phyloP scores from a whole-genome alignment of 2,888 invertebrate species.

The Orthosia gothica region DNA sequence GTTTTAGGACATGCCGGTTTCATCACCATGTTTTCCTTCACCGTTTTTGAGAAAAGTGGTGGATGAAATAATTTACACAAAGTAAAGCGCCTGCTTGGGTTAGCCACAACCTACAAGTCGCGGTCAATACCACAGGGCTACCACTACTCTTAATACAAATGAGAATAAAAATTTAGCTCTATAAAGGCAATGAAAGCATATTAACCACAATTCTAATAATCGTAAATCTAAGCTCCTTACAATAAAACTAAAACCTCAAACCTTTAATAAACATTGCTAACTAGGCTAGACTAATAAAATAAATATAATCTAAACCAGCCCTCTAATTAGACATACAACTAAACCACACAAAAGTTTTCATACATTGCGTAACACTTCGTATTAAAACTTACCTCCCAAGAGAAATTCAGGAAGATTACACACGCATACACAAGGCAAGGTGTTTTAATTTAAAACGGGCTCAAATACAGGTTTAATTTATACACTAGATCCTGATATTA shows the following conservation, averaged over 20 bases:
- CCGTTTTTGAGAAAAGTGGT: too few species aligned
- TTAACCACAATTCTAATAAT: not conserved
- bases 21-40: too few species aligned
- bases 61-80: too few species aligned
- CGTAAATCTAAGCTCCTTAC: not conserved
- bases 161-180: not conserved
- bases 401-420: constrained; percentile 56
- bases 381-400: constrained; percentile 39
- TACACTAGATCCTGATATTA: constrained; percentile 45
- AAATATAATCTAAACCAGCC: constrained; percentile 14
- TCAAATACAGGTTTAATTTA: constrained; percentile 53
- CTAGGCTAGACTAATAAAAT: not conserved
- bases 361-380: not conserved
- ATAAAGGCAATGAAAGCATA: too few species aligned
- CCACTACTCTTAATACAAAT: too few species aligned
- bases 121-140: too few species aligned
- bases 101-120: too few species aligned
- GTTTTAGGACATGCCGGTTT: too few species aligned
- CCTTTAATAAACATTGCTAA: not conserved
- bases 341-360: constrained; percentile 32
- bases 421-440: constrained; percentile 26
- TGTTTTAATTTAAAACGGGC: constrained; percentile 54
- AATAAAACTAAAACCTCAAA: not conserved
- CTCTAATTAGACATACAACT: constrained; percentile 30
- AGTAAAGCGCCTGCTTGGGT: too few species aligned